Base-by-base conservation (phyloP, 1,140 invertebrate species). In the Calephelis virginiensis region DNA sequence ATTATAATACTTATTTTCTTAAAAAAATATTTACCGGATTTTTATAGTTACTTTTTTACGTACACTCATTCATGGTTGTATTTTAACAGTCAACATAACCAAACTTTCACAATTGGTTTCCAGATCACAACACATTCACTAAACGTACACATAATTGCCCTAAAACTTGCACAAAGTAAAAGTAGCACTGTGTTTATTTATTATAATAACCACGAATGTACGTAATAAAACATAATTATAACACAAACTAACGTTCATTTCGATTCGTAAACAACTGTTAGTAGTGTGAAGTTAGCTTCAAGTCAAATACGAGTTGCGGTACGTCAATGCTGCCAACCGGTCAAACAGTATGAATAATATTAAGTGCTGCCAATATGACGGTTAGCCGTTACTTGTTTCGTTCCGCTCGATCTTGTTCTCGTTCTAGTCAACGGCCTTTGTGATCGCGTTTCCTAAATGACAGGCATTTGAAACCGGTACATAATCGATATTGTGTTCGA, bases 391-490 rank as follows among this genome's bases (percentile, higher is more conserved):
- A 59, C 50, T 45, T 60, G 48, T 46, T 61, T 56, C 53, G 47
- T 66, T 69, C 48, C 38, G 63, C 61, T 43, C 63, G 63, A 50
- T 49, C 38, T 53, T 50, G 48, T 53, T 64, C 50, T 43, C 38
- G 38, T 64, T 56, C 63, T 75, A 83, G 83, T 87, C 84, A 88
- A 88, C 76, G 86, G 81, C 84, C 84, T 86, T 72, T 73, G 67
- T 66, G 63, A 65, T 70, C 63, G 73, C 61, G 72, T 72, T 64
- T 40, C 48, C 10, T 9, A 28, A 28, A 53, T 53, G 17, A 53
- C 50, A 53, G 17, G 50, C 17, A 10, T 53, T 17, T 53, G 3
- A 53, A 53, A 53, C 17, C 17, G 50, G 50, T 53, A 53, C 11
- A 5, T 50, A 50, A 50, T 50, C 49, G 49, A 50, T 50, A 14